Evolutionary conservation across 2,888 invertebrate species (phyloP).

Genomic region (Heliconius hortense): DNA sequence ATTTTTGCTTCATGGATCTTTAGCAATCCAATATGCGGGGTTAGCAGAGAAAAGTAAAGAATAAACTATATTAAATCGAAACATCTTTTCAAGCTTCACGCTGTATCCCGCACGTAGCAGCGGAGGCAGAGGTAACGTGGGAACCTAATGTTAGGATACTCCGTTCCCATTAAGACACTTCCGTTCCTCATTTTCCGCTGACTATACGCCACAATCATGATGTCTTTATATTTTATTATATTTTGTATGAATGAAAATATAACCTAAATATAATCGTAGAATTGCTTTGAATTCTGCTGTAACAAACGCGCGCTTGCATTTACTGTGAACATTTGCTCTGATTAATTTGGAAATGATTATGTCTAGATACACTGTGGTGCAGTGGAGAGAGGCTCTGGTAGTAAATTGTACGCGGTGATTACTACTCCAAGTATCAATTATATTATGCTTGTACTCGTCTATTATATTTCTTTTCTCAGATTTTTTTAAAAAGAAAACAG

Average conservation of each 20-base stretch:
- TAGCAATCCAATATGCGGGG: neutral
- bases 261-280: no score
- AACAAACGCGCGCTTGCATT: neutral
- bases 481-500: no score
- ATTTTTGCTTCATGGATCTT: neutral
- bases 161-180: neutral
- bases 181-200: neutral
- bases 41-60: neutral
- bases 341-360: neutral
- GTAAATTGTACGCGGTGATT: neutral
- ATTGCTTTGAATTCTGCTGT: no score
- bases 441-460: no score
- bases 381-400: neutral
- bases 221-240: no score
- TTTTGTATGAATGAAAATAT: no score
- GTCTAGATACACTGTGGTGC: neutral
- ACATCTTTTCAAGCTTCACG: neutral
- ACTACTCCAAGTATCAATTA: neutral
- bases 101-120: neutral
- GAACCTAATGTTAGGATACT: no score
- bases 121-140: neutral
- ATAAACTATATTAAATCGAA: no score
- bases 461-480: no score
- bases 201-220: neutral
- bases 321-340: neutral